Base-by-base conservation (phyloP, 2,888 invertebrate genomes). In the Copidosoma aretas region DNA sequence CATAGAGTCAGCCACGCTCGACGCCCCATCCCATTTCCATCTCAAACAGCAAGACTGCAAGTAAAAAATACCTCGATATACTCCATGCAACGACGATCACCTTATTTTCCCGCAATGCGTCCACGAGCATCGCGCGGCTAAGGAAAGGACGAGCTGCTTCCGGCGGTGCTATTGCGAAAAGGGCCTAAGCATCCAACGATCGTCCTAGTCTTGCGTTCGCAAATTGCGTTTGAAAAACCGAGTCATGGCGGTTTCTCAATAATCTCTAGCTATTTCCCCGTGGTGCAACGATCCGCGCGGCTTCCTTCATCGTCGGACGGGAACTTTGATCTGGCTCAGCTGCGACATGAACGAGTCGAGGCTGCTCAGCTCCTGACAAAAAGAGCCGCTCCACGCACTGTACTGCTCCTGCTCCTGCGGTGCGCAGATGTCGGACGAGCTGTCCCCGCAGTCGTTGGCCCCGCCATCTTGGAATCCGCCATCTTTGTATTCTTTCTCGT, bases 321-420 rank as follows among this genome's bases (percentile, higher is more conserved):
- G 80, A 73, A 76, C 74, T 76, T 89, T 89, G 74, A 89, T 86
- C 81, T 85, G 86, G 79, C 87, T 88, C 79, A 90, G 83, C 82
- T 89, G 86, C 75, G 86, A 86, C 86, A 91, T 90, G 84, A 90
- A 90, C 79, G 84, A 86, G 84, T 90, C 88, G 81, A 91, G 81
- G 77, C 89, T 89, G 81, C 86, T 86, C 79, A 90, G 85, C 82
- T 89, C 90, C 80, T 88, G 87, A 64, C 81, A 84, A n/a, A 74
- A 56, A 19, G 75, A 74, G 32, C 74, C 74, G 52, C 75, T 73
- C 81, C 80, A 82, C 0, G 73, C 8, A 61, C 75, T 65, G 1
- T 69, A 64, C 5, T 72, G 60, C 8, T 73, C 61, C 12, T 67
- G 46, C 22, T n/a, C n/a, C n/a, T 49, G 32, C 4, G 10, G 3